Evolutionary conservation across 2,113 vertebrate species (phyloP).

Genomic region (Cyanocitta stelleri): DNA sequence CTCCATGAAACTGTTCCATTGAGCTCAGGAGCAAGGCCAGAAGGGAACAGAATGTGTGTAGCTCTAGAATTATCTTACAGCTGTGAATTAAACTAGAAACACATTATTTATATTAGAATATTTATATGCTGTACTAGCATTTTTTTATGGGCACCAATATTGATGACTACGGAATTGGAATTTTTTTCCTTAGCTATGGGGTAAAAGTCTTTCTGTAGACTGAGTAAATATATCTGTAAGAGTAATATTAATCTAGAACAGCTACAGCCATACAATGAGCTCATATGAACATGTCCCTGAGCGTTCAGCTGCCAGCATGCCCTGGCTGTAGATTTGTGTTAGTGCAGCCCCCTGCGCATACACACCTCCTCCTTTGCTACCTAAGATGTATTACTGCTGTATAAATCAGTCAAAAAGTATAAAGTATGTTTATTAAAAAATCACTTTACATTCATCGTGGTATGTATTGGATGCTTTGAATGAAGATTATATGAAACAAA

Average conservation of each 20-base stretch:
- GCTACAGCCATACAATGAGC: background rate
- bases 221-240: background rate
- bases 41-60: background rate
- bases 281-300: background rate
- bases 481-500: constrained; percentile 13
- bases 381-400: background rate
- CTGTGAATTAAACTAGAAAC: background rate
- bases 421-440: background rate
- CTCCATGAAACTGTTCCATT: background rate
- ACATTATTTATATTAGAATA: background rate
- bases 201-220: background rate
- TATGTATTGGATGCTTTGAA: background rate
- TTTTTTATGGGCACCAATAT: background rate
- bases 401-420: background rate
- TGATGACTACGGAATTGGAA: background rate
- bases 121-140: background rate
- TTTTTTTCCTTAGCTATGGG: background rate
- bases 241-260: background rate
- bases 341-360: background rate
- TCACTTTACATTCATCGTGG: background rate
- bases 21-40: background rate
- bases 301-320: background rate
- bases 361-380: background rate
- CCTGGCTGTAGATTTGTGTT: background rate
- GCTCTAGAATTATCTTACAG: background rate